These are phyloP conservation scores for Myotis daubentonii DNA, from an alignment of 2,797 vertebrate genomes.

Conservation along the genomic window DNA sequence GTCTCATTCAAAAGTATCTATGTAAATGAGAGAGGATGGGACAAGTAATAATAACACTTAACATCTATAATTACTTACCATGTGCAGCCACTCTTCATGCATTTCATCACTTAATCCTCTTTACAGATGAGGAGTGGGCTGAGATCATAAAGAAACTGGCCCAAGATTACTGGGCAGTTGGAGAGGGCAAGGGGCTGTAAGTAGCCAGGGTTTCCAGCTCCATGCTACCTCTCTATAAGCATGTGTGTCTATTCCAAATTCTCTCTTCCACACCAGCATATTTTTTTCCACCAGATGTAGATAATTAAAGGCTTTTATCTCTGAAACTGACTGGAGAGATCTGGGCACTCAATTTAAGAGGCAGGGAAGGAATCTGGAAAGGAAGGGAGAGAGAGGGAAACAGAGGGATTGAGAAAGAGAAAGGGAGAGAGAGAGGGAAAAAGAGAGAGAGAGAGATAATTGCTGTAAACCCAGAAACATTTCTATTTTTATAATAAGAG, in stretches of 20 bases:
- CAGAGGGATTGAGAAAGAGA: background rate
- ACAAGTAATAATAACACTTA: background rate
- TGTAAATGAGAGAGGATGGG: constrained; percentile 7
- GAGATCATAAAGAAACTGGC: background rate
- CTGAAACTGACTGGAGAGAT: background rate
- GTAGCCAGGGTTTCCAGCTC: background rate
- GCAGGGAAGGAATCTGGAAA: background rate
- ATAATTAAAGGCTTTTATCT: background rate
- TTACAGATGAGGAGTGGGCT: background rate
- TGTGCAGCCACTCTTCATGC: background rate
- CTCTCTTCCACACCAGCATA: no score
- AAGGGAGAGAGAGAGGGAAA: background rate
- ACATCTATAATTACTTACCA: background rate
- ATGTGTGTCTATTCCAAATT: background rate
- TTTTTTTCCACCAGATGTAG: background rate
- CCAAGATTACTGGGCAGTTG: background rate
- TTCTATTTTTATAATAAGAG: constrained; percentile 21
- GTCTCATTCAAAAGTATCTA: background rate
- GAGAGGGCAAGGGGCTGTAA: background rate
- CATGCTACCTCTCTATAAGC: background rate
- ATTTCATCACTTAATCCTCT: background rate
- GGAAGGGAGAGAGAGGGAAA: background rate
- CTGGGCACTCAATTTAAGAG: background rate
- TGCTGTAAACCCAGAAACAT: background rate
- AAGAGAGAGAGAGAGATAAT: background rate